These are phyloP conservation scores for Apus apus DNA, from an alignment of 2,113 vertebrate genomes.

Conservation along the genomic window DNA sequence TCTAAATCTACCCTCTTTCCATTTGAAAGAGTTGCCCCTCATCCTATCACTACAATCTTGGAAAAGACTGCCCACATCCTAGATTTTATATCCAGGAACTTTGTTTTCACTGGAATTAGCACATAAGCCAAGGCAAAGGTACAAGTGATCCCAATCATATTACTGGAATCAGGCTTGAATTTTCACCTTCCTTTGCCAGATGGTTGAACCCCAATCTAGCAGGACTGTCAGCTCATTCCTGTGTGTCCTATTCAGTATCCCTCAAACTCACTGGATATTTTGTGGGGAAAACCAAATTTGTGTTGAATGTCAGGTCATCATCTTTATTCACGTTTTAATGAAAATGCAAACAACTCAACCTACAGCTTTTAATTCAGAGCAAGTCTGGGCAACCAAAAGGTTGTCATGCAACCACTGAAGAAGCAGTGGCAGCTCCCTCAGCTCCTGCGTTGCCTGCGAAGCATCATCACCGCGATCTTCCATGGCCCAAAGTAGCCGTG, in stretches of 20 bases:
- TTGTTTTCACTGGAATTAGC: neutral
- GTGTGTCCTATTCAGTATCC: neutral
- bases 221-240: neutral
- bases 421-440: neutral
- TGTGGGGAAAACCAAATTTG: neutral
- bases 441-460: neutral
- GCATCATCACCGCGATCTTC: neutral
- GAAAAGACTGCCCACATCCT: neutral
- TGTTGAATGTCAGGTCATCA: accelerated
- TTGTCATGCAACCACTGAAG: neutral
- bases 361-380: neutral
- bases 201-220: neutral
- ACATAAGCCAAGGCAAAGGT: neutral
- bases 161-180: neutral
- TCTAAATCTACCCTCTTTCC: too few species aligned
- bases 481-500: neutral
- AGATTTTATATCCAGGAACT: neutral
- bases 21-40: too few species aligned
- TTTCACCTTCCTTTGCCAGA: neutral
- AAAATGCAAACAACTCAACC: neutral
- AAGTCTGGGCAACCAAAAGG: neutral
- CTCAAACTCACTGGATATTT: neutral
- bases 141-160: neutral
- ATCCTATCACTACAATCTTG: neutral
- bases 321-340: neutral